Evolutionary conservation across 2,797 vertebrate genomes (phyloP).

Genomic region (Ctenopoma multispine): DNA sequence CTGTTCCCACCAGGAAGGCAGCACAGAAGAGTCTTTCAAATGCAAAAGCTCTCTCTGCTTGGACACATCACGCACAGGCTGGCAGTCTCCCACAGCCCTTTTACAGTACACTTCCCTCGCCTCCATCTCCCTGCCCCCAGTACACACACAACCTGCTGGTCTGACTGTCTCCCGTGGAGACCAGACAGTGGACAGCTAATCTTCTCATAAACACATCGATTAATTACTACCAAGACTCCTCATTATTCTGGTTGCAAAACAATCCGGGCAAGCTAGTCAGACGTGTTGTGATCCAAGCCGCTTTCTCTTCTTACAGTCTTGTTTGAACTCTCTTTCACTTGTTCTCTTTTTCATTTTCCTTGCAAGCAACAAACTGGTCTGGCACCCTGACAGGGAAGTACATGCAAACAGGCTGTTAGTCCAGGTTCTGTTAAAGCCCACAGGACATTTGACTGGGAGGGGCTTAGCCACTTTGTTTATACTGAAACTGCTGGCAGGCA

Average conservation of each 20-base stretch:
- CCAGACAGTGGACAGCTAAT: conserved; percentile 68
- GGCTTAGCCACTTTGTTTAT: conserved; percentile 70
- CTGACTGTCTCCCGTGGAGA: conserved; percentile 67
- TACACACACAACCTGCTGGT: conserved; percentile 45
- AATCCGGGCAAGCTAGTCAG: conserved; percentile 29
- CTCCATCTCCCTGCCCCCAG: conserved; percentile 41
- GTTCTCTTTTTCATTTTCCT: conserved; percentile 52
- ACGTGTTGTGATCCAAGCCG: conserved; percentile 33
- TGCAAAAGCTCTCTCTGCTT: conserved; percentile 63
- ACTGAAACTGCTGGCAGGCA: conserved; percentile 71
- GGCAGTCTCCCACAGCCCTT: conserved; percentile 53
- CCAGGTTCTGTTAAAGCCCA: conserved; percentile 50
- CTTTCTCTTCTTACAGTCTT: conserved; percentile 40
- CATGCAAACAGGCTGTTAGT: conserved; percentile 63
- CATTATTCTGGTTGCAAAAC: conserved; percentile 63
- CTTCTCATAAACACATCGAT: conserved; percentile 68
- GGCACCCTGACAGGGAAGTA: conserved; percentile 35
- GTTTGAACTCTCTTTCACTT: conserved; percentile 58
- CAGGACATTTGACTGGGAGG: conserved; percentile 55
- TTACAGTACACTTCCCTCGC: conserved; percentile 59
- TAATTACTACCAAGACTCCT: conserved; percentile 66
- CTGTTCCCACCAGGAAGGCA: conserved; percentile 61
- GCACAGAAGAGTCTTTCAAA: conserved; percentile 76
- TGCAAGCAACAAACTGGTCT: conserved; percentile 56
- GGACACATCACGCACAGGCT: conserved; percentile 51